Conservation (phyloP, 1,140 invertebrate species). For the Drosophila oshimai region DNA sequence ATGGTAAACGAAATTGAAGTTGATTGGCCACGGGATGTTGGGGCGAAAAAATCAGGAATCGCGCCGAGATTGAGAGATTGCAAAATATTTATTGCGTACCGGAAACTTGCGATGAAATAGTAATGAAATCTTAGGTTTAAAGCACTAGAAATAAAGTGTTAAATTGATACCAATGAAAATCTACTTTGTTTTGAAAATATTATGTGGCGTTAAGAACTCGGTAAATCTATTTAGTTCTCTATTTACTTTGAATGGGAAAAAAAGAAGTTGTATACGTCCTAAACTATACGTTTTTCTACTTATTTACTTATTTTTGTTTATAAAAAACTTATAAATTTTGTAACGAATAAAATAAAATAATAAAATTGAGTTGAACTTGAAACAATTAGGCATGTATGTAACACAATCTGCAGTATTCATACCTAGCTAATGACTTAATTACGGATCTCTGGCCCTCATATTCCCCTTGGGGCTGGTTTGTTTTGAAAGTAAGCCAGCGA, state of each 20-base stretch:
- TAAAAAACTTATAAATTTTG: no score
- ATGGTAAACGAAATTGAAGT: constrained; percentile 37
- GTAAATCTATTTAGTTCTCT: no score
- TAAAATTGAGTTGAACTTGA: no score
- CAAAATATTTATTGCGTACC: constrained; percentile 13
- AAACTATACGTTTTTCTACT: no score
- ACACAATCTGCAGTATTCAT: not conserved
- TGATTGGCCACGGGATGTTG: constrained; percentile 34
- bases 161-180: no score
- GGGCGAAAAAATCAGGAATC: constrained; percentile 13
- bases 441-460: not conserved
- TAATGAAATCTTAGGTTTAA: not conserved
- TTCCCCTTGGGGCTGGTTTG: not conserved
- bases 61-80: constrained; percentile 27
- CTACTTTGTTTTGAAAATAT: no score
- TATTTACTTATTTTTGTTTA: no score
- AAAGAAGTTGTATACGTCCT: no score
- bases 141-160: not conserved
- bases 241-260: no score
- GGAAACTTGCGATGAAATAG: not conserved
- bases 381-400: no score
- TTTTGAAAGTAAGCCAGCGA: constrained; percentile 13
- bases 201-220: no score
- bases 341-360: no score
- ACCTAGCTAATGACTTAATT: constrained; percentile 22